These are phyloP conservation scores for Xenops minutus DNA, from an alignment of 2,797 vertebrate genomes.

Conservation along the genomic window DNA sequence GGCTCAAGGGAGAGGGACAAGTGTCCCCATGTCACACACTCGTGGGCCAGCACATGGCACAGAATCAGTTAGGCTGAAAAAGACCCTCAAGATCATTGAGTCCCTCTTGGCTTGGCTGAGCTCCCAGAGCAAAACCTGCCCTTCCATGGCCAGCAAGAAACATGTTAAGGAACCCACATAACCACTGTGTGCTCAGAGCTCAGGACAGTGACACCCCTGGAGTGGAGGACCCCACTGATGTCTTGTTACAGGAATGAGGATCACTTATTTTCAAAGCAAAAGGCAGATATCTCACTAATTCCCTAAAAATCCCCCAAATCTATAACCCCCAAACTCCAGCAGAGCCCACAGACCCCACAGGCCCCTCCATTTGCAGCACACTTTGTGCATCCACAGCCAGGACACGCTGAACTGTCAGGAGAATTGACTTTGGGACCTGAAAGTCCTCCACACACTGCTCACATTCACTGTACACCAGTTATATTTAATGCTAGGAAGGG, in stretches of 20 bases:
- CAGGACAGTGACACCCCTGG: no score
- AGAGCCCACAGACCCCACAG: background rate
- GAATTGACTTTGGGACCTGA: background rate
- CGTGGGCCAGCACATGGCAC: accelerated
- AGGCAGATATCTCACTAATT: background rate
- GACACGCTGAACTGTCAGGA: background rate
- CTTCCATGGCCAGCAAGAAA: background rate
- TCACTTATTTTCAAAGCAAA: no score
- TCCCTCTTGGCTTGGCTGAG: background rate
- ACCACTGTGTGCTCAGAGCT: background rate
- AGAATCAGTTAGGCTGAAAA: background rate
- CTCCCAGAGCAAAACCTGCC: background rate
- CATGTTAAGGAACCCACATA: background rate
- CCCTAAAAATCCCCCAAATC: background rate
- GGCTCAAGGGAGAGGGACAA: background rate
- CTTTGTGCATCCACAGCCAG: background rate
- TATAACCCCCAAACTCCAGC: accelerated
- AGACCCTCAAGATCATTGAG: accelerated
- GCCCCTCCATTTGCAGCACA: accelerated
- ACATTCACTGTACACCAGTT: background rate
- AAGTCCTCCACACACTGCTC: background rate
- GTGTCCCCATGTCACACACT: background rate
- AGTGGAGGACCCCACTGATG: background rate
- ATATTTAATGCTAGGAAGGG: background rate
- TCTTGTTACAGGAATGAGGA: background rate